Conservation (phyloP, 1,140 invertebrate genomes). For the Drosophila pachea region DNA sequence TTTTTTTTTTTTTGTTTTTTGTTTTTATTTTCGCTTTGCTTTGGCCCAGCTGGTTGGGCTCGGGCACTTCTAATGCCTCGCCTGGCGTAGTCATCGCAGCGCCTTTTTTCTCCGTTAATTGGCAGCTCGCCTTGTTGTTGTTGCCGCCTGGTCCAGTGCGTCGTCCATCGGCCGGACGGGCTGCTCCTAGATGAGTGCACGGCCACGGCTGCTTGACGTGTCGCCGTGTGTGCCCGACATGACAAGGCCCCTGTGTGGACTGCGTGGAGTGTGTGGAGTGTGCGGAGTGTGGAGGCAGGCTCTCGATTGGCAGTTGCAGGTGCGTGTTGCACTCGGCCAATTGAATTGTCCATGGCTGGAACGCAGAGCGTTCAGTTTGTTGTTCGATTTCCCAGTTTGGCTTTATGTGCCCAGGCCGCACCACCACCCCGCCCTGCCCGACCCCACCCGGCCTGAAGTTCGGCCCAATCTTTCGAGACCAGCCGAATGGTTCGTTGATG, state of each 20-base stretch:
- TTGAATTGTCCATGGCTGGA: constrained; percentile 34
- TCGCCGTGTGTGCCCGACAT: constrained; percentile 10
- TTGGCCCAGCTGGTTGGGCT: constrained; percentile 16
- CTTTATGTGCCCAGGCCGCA: constrained; percentile 23
- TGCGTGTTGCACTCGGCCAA: constrained; percentile 32
- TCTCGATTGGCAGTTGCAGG: constrained; percentile 26
- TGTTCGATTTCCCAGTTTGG: constrained; percentile 40
- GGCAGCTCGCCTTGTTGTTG: constrained; percentile 45
- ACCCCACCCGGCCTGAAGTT: not conserved
- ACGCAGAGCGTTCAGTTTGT: constrained; percentile 36
- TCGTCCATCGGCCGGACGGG: constrained; percentile 15
- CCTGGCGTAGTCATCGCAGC: constrained; percentile 34
- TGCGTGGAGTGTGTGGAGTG: too few species aligned
- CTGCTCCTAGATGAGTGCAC: constrained; percentile 13
- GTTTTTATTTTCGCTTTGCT: constrained; percentile 3
- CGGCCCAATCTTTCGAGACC: not conserved
- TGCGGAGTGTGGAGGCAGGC: not conserved
- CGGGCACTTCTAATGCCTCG: constrained; percentile 47
- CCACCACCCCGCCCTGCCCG: not conserved
- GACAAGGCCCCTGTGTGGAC: not conserved
- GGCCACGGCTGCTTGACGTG: constrained; percentile 25
- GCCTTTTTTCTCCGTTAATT: constrained; percentile 66
- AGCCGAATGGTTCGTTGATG: constrained; percentile 35
- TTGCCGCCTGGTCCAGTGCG: constrained; percentile 18
- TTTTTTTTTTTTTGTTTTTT: constrained; percentile 11